These are phyloP conservation scores for Pyxicephalus adspersus DNA, from an alignment of 2,113 vertebrate genomes.

Conservation along the genomic window DNA sequence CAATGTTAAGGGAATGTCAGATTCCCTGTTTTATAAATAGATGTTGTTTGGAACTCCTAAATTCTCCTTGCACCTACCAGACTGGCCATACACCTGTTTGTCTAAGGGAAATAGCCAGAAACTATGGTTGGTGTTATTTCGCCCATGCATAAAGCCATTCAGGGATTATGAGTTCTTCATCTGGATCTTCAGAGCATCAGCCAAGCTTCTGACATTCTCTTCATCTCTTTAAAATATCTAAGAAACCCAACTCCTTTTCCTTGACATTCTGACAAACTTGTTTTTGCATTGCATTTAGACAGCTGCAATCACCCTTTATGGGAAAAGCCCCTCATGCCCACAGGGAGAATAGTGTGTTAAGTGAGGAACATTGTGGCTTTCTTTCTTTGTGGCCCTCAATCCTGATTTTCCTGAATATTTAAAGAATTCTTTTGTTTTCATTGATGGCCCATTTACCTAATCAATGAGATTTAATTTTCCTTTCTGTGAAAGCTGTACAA, in stretches of 20 bases:
- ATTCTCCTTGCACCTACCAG: background rate
- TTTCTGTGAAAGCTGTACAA: constrained; percentile 9
- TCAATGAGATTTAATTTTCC: background rate
- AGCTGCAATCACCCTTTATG: background rate
- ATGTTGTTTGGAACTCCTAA: no score
- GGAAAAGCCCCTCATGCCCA: background rate
- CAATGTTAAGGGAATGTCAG: no score
- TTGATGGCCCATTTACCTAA: constrained; percentile 8
- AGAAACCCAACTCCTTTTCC: background rate
- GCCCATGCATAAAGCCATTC: background rate
- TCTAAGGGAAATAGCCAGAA: background rate
- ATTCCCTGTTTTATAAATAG: no score
- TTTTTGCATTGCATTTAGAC: background rate
- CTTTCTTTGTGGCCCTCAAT: constrained; percentile 1
- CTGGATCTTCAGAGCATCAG: background rate
- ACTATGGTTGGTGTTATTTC: background rate
- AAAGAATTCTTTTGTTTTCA: background rate
- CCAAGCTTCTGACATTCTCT: background rate
- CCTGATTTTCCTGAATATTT: constrained; percentile 11
- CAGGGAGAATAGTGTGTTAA: background rate
- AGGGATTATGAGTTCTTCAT: constrained; percentile 11
- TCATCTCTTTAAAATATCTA: background rate
- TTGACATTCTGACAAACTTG: background rate
- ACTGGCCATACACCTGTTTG: constrained; percentile 1
- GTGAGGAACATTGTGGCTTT: background rate